Percentiles rank a stretch among this genome's conserved stretches.
phyloP scores from a whole-genome alignment of 1,140 invertebrate species.

The Carcinoscorpius rotundicauda region DNA sequence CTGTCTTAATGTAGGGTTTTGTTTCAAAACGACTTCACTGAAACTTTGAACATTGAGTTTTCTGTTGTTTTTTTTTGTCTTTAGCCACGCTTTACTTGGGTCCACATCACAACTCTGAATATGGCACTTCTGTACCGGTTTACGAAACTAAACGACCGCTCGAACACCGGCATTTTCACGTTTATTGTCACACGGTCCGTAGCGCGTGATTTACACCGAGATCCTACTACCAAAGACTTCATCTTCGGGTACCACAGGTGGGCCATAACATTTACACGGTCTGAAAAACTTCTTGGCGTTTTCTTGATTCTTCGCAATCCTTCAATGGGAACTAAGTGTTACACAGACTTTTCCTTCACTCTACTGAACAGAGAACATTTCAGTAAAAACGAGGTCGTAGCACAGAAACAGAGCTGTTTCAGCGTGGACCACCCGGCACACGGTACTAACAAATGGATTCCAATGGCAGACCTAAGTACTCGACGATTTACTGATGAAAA shows the following conservation, averaged over 20 bases:
- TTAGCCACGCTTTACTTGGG: too few species aligned
- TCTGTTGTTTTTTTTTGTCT: too few species aligned
- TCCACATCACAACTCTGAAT: too few species aligned
- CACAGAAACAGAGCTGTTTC: constrained; percentile 51
- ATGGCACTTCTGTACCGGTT: constrained; percentile 77
- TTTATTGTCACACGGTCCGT: constrained; percentile 68
- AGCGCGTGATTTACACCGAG: constrained; percentile 61
- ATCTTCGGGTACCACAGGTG: constrained; percentile 72
- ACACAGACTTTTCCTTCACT: constrained; percentile 72
- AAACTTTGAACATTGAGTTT: too few species aligned
- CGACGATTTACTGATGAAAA: constrained; percentile 65
- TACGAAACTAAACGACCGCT: constrained; percentile 66
- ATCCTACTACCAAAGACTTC: constrained; percentile 72
- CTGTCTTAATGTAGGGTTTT: too few species aligned
- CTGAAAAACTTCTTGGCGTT: constrained; percentile 58
- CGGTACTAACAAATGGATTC: constrained; percentile 52
- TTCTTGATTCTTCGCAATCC: constrained; percentile 58
- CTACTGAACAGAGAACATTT: constrained; percentile 74
- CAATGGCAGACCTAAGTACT: constrained; percentile 57
- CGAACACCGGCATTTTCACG: constrained; percentile 56
- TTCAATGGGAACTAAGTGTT: constrained; percentile 40
- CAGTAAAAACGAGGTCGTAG: constrained; percentile 67
- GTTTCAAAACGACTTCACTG: too few species aligned
- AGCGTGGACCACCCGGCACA: constrained; percentile 53
- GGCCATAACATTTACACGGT: constrained; percentile 70